Evolutionary conservation across 1,140 invertebrate genomes (phyloP).

Genomic region (Heliothis virescens): DNA sequence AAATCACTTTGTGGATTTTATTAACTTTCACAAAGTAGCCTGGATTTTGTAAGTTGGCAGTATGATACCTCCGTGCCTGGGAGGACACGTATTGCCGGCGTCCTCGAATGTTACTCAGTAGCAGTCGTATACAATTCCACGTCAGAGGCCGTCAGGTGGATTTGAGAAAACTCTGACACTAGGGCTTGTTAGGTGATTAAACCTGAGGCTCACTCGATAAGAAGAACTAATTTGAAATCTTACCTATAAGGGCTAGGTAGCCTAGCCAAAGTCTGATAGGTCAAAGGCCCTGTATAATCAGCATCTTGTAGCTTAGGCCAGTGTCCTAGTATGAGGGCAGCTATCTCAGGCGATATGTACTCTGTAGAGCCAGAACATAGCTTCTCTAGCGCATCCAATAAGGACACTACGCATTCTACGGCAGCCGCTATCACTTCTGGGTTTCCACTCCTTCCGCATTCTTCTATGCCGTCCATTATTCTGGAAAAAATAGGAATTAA

Average conservation of each 20-base stretch:
- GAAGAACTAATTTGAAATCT: no score
- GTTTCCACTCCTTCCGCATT: constrained; percentile 90
- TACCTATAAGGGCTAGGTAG: constrained; percentile 92
- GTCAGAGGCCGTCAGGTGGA: no score
- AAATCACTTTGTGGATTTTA: no score
- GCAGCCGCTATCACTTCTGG: constrained; percentile 92
- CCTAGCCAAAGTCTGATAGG: constrained; percentile 93
- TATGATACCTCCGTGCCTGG: no score
- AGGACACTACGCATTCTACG: constrained; percentile 93
- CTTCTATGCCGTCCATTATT: constrained; percentile 96
- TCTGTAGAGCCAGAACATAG: constrained; percentile 89
- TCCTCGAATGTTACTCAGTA: no score
- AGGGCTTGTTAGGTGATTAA: no score
- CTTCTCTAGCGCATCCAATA: constrained; percentile 93
- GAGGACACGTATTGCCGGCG: no score
- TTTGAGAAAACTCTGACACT: no score
- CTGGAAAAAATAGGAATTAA: constrained; percentile 86
- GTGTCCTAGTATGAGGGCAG: constrained; percentile 89
- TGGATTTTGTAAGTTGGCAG: no score
- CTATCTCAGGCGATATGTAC: constrained; percentile 86
- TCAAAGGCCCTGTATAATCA: constrained; percentile 93
- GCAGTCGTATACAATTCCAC: no score
- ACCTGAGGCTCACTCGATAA: no score
- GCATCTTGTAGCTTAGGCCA: constrained; percentile 92
- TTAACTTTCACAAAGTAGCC: no score